phyloP scores from a whole-genome alignment of 2,888 invertebrate species.

The Pristionchus japonicus region DNA sequence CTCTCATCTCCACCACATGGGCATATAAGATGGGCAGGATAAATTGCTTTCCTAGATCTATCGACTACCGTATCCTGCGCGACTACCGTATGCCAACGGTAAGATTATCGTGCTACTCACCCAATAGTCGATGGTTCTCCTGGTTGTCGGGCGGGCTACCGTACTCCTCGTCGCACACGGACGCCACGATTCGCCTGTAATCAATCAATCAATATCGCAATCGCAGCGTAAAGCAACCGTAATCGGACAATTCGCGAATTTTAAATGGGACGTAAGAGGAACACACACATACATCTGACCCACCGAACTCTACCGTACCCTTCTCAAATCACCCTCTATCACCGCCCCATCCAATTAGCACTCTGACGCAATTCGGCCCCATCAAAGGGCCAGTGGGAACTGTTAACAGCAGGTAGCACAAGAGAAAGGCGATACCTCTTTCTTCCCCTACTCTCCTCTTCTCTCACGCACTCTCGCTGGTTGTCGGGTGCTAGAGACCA shows the following conservation, averaged over 20 bases:
- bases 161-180: neutral
- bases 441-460: no score
- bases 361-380: conserved; percentile 20
- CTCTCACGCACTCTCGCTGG: neutral
- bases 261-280: neutral
- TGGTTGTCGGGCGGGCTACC: conserved; percentile 18
- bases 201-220: neutral
- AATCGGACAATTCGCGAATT: neutral
- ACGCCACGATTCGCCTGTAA: conserved; percentile 8
- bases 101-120: neutral
- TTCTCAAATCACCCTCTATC: neutral
- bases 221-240: neutral
- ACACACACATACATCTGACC: neutral
- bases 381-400: conserved; percentile 18
- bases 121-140: conserved; percentile 16
- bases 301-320: neutral
- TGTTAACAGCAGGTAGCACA: conserved; percentile 8
- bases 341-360: neutral
- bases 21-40: neutral
- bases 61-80: conserved; percentile 13
- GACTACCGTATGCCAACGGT: neutral
- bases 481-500: neutral
- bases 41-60: neutral
- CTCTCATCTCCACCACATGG: conserved; percentile 37
- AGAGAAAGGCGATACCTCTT: neutral